Evolutionary conservation across 2,113 vertebrate species (phyloP), one percentile per base, ranked within the genome.

Genomic region (Diglossa brunneiventris): DNA sequence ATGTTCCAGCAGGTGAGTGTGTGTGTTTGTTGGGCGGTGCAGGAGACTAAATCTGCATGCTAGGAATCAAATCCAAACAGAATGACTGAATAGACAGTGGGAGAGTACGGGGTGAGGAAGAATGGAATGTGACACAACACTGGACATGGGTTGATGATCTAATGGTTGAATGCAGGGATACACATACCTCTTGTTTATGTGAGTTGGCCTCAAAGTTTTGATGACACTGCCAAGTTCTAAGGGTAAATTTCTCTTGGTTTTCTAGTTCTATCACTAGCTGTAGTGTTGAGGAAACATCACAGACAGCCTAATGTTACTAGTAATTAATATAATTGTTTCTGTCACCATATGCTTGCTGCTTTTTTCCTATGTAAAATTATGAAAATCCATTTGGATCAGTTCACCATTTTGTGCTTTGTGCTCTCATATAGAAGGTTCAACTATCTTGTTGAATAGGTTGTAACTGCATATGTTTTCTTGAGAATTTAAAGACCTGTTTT

Each of bases 1-100:
- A 95, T 92, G 92, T 98, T 95, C 98, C 98, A 93, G 72, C 97
- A 92, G 98, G 98, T 98, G 95, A 96, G 97, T 63, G n/a, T 13
- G 3, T 17, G 21, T 50, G 15, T 80, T 31, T 56, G 7, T 14
- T 74, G 73, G 52, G 47, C 53, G 55, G 7, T 1, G 2, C 9
- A 19, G 75, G 41, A 88, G 42, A 22, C 18, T 80, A 26, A 79
- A 56, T 56, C 56, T 76, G 31, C 31, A 6, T 23, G 30, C 27
- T 68, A n/a, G 46, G 47, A 52, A 20, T 35, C 53, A 72, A 88
- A 90, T 37, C 15, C 2, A 27, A 82, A 31, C 15, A 67, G 52
- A 77, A 18, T 30, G 22, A 17, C 44, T 30, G 58, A 87, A n/a
- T 30, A 59, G 30, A 64, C 22, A 87, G 9, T 52, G 47, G 62